Evolutionary conservation across 2,888 invertebrate species (phyloP).

Genomic region (Penaeus monodon): DNA sequence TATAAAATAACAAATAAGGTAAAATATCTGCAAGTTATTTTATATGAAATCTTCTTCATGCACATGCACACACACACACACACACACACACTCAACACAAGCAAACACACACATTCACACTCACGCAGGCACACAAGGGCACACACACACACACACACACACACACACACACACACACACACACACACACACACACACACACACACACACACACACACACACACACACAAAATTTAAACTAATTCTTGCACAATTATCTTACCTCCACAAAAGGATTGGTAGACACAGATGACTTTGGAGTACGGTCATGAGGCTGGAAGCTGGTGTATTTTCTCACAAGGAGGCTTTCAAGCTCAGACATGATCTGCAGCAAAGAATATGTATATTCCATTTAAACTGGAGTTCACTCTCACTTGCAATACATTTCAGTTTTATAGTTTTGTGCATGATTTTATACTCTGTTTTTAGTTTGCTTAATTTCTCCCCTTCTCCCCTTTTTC

Average conservation of each 20-base stretch:
- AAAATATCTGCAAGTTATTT: no score
- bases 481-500: no score
- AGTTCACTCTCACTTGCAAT: no score
- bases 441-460: no score
- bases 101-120: no score
- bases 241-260: neutral
- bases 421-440: no score
- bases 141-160: neutral
- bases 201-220: neutral
- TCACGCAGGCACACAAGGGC: no score
- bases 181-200: neutral
- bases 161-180: neutral
- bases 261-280: slow-evolving; percentile 53
- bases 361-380: slow-evolving; percentile 24
- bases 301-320: slow-evolving; percentile 44
- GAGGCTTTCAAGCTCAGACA: slow-evolving; percentile 60
- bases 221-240: neutral
- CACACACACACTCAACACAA: no score
- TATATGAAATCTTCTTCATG: no score
- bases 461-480: no score
- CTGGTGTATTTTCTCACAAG: slow-evolving; percentile 58
- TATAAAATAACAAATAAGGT: no score
- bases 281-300: slow-evolving; percentile 28
- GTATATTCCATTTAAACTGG: neutral
- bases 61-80: no score